Conservation (phyloP, 2,113 vertebrate genomes). For the Syngnathoides biaculeatus region DNA sequence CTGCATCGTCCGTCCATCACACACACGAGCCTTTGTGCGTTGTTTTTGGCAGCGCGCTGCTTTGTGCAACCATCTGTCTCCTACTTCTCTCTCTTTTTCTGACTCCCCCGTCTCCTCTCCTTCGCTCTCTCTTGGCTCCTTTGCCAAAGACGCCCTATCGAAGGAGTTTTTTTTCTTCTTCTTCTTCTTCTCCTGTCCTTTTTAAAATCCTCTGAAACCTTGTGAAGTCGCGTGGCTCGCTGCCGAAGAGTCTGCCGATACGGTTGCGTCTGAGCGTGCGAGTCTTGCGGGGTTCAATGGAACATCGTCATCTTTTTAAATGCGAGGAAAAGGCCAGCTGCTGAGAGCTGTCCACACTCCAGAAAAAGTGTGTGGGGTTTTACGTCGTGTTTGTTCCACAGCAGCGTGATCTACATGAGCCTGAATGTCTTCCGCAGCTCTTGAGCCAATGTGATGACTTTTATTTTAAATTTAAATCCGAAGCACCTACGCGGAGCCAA, state of each 20-base stretch:
- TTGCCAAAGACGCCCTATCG: slow-evolving; percentile 92
- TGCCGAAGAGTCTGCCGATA: slow-evolving; percentile 70
- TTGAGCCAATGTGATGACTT: background rate
- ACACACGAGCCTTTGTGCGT: slow-evolving; percentile 81
- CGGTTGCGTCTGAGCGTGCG: slow-evolving; percentile 18
- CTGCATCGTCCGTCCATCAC: slow-evolving; percentile 89
- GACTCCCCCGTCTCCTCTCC: slow-evolving; percentile 21
- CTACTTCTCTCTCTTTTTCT: slow-evolving; percentile 84
- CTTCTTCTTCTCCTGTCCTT: slow-evolving; percentile 55
- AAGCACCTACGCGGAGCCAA: too few relatives aligned
- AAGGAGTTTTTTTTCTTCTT: slow-evolving; percentile 66
- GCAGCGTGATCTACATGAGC: slow-evolving; percentile 20
- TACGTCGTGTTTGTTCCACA: slow-evolving; percentile 8
- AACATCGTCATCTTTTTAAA: slow-evolving; percentile 47
- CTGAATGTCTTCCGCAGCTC: slow-evolving; percentile 14
- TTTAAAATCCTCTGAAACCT: slow-evolving; percentile 86
- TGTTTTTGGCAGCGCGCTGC: slow-evolving; percentile 87
- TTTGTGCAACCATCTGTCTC: slow-evolving; percentile 99
- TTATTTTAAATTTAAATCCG: too few relatives aligned
- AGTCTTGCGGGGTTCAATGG: slow-evolving; percentile 1
- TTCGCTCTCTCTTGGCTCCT: slow-evolving; percentile 69
- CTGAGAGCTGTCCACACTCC: slow-evolving; percentile 54
- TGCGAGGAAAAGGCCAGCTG: slow-evolving; percentile 76
- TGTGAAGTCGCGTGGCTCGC: slow-evolving; percentile 88
- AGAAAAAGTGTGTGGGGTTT: slow-evolving; percentile 10